Base-by-base conservation (phyloP, 2,113 vertebrate genomes). In the Haemorhous mexicanus region DNA sequence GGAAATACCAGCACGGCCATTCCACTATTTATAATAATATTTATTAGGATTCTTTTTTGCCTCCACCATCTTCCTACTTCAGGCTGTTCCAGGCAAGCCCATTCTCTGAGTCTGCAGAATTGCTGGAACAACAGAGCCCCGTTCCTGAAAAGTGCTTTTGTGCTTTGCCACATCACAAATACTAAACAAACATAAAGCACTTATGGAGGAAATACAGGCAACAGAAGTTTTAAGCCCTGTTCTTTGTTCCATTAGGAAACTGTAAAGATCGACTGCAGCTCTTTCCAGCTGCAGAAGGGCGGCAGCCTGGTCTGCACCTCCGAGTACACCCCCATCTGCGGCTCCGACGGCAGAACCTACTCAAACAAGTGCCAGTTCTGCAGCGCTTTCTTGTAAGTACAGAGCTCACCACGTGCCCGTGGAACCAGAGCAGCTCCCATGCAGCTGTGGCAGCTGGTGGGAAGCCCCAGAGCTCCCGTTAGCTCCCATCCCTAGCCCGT, bases 261-360 rank as follows among this genome's bases (percentile, higher is more conserved):
- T 7, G 2, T 5, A 2, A 24, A 4, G 7, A 3, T 91, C 2
- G 63, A 95, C 47, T 96, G 97, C 79, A 17, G 0, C 2, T 6
- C 4, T 39, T 62, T 62, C 59, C 3, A 14, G 18, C 41, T 43
- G 41, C 32, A 78, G 19, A 43, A 35, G 7, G 41, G 37, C 1
- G 1, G 2, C 21, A 20, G 3, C 7, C 0, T 8, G 41, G 0
- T 28, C 26, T 90, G 87, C 87, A 70, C 72, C 63, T 55, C 87
- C 3, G 87, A 90, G 41, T 90, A 70, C 79, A 84, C 9, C 79
- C 87, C 87, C 49, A 19, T 90, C 41, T 98, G 98, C 2, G 97
- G 94, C 41, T 97, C 97, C 11, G 92, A 98, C 22, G 97, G 97
- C 39, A 94, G 22, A 68, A 98, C 97, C 2, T 98, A 97, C 1